Percentiles rank a stretch among this genome's conserved stretches.
phyloP scores from a whole-genome alignment of 1,140 invertebrate species.

The Hylaeus anthracinus region DNA sequence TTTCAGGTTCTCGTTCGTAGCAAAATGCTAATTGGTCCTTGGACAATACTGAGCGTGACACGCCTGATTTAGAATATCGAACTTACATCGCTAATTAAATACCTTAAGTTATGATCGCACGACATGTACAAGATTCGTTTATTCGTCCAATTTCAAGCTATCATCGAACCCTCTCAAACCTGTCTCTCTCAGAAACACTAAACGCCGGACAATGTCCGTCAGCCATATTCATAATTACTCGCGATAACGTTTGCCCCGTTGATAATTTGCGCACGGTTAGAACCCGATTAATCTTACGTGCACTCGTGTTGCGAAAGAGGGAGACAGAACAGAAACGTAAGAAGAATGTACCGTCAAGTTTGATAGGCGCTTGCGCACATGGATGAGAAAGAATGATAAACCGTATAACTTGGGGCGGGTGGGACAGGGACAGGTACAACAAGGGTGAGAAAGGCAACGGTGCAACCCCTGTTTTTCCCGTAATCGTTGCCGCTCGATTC shows the following conservation, averaged over 20 bases:
- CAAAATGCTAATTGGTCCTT: too few species aligned
- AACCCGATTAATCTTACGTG: constrained; percentile 6
- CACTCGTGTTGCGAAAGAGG: not conserved
- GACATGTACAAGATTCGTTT: too few species aligned
- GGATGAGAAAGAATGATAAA: not conserved
- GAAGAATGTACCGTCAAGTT: not conserved
- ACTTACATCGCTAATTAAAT: too few species aligned
- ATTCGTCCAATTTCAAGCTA: too few species aligned
- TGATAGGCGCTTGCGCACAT: constrained; percentile 26
- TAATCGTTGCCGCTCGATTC: constrained; percentile 74
- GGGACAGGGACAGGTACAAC: constrained; percentile 1
- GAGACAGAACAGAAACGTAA: not conserved
- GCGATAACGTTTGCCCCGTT: not conserved
- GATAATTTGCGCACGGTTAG: constrained; percentile 9
- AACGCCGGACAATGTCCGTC: too few species aligned
- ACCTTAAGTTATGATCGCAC: too few species aligned
- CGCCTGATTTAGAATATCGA: too few species aligned
- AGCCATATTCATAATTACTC: not conserved
- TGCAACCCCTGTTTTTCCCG: constrained; percentile 52
- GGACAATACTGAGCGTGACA: too few species aligned
- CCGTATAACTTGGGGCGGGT: not conserved
- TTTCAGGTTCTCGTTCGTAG: too few species aligned
- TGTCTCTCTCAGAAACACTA: too few species aligned
- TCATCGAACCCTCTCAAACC: too few species aligned
- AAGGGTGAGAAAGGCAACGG: constrained; percentile 32